A percentile compares a stretch with the other conserved stretches of the same genome.
Evolutionary conservation across 2,113 vertebrate species (phyloP).

Genomic region (Corythaeola cristata): DNA sequence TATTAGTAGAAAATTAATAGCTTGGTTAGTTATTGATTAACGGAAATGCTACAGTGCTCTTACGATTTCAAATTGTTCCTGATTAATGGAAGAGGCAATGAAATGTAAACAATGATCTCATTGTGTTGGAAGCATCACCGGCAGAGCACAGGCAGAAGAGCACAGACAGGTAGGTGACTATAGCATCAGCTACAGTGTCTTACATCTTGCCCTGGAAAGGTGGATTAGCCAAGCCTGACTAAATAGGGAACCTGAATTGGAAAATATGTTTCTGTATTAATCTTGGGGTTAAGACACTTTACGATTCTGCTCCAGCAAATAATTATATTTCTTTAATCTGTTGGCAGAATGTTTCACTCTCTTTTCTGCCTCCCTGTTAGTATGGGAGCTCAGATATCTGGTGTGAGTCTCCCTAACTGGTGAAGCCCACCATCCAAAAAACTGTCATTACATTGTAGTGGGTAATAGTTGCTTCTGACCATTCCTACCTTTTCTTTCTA

Average conservation of each 20-base stretch:
- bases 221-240: neutral
- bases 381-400: neutral
- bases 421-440: neutral
- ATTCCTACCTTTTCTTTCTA: neutral
- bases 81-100: constrained; percentile 24
- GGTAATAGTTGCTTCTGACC: neutral
- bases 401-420: neutral
- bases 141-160: neutral
- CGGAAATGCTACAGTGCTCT: constrained; percentile 17
- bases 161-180: neutral
- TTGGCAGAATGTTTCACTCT: neutral
- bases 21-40: constrained; percentile 15
- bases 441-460: neutral
- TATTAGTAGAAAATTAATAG: constrained; percentile 27
- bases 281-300: neutral
- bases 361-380: neutral
- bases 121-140: neutral
- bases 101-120: neutral
- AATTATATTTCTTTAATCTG: neutral
- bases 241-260: neutral
- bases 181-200: neutral
- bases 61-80: neutral
- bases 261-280: neutral
- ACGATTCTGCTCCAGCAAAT: neutral
- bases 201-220: neutral